Base-by-base conservation (phyloP, 2,113 vertebrate genomes). In the Onychostruthus taczanowskii region DNA sequence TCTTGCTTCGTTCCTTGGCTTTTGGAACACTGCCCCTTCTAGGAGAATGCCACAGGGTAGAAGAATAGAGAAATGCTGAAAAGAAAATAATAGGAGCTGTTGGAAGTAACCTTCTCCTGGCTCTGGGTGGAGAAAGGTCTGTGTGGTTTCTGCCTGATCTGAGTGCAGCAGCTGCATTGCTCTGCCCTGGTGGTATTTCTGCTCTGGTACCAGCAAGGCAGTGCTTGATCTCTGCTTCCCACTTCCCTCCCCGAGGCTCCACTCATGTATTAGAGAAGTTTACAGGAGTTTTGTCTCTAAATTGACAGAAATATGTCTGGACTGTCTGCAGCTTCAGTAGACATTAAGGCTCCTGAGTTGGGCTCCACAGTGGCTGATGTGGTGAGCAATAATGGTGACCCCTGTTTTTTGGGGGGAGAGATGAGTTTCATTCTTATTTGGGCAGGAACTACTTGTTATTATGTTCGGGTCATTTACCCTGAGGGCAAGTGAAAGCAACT, bases 121-220 rank as follows among this genome's bases (percentile, higher is more conserved):
- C 59, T 56, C 16, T 61, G 75, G 13, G n/a, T 46, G 33, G 49
- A 58, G 53, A 31, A 46, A 7, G 33, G 18, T 67, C 26, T 44
- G 33, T 2, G 0, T 31, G 53, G 43, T 53, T 83, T 37, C 66
- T 81, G 18, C 11, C n/a, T 27, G 64, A 27, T 41, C 31, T 1
- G 22, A 7, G 64, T 16, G n/a, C 73, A 47, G 2, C 66, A 30
- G 44, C 0, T 0, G 24, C 7, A 0, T 15, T n/a, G 44, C 9
- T 3, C 26, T 67, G 78, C 52, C 53, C 19, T 55, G 24, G 1
- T n/a, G 67, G 3, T 28, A 0, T 26, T 59, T 41, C 8, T 31
- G 43, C 4, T 23, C 44, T 61, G 37, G 11, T 8, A 4, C 8
- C 3, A 46, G 31, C 30, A 26, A 26, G 53, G 58, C 62, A 23